Evolutionary conservation across 2,113 vertebrate genomes (phyloP).

Genomic region (Cervus canadensis): DNA sequence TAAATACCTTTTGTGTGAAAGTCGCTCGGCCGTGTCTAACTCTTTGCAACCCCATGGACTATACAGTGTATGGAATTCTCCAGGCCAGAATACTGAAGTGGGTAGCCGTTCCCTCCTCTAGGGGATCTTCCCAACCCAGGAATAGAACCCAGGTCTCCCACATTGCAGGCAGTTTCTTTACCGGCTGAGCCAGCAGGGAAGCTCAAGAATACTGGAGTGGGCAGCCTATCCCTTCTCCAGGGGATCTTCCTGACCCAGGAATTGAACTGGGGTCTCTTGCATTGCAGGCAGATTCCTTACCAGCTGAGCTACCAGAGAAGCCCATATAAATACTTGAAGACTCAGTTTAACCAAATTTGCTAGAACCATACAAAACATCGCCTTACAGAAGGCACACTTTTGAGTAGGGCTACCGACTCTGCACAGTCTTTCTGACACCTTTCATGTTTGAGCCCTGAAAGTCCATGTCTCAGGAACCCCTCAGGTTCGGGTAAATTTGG

Average conservation of each 20-base stretch:
- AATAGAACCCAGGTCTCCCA: neutral
- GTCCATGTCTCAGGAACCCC: neutral
- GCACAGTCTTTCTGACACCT: neutral
- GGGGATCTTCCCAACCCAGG: neutral
- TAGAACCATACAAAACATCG: neutral
- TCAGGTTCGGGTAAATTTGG: fast-evolving
- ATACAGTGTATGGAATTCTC: neutral
- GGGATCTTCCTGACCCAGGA: neutral
- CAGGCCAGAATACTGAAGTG: neutral
- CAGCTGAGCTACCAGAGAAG: neutral
- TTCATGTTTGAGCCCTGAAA: neutral
- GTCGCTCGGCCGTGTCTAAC: fast-evolving
- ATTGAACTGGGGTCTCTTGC: neutral
- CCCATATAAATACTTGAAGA: neutral
- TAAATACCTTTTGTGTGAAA: neutral
- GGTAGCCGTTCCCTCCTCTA: neutral
- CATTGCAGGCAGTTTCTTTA: neutral
- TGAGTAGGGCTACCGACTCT: fast-evolving
- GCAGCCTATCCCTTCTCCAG: neutral
- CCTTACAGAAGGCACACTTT: neutral
- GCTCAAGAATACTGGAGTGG: neutral
- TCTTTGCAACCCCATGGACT: neutral
- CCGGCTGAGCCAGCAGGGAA: neutral
- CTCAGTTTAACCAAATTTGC: neutral
- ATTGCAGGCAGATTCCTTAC: neutral